Evolutionary conservation across 2,113 vertebrate genomes (phyloP), one percentile per base, ranked within the genome.

Genomic region (Macroglossus sobrinus): DNA sequence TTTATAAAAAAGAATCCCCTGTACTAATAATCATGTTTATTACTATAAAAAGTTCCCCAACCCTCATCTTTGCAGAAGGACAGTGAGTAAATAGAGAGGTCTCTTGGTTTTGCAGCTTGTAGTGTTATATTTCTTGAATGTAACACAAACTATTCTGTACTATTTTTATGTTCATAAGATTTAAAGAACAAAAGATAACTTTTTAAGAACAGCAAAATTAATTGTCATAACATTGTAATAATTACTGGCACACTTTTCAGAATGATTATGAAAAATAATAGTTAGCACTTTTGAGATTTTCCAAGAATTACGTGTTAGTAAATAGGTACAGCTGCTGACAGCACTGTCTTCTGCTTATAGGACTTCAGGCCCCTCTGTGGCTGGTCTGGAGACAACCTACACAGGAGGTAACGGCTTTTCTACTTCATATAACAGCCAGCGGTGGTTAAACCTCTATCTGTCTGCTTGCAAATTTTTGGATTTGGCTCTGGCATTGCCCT

Each of bases 401-500:
- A 99, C 99, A 12, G 99, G 99, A 0, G 99, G 99, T 59, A 99
- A 99, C 78, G 99, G 99, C 82, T 99, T 99, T 97, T 99, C 99
- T 82, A 99, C 99, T 3, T 99, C 99, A 75, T 99, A 99, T 98
- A 99, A 99, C 96, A 99, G 99, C 97, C 99, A 99, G 97, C 99
- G 99, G 38, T 99, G 99, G 99, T 98, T 99, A 97, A 99, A 99
- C 98, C 99, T 99, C n/a, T 99, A 99, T 98, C 98, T 99, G 89
- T 99, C 99, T 1, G 99, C 99, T 95, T 99, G 99, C 98, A 99
- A 99, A 98, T 99, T 99, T 98, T 98, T 99, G 98, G 99, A 99
- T 95, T 99, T 99, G 98, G 99, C 99, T 94, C 97, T 99, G 81
- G 99, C 99, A 55, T 98, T 99, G 89, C 99, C 99, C 15, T 99